Conservation (phyloP, 2,113 vertebrate species). For the Gnathonemus echidnorhynchus region DNA sequence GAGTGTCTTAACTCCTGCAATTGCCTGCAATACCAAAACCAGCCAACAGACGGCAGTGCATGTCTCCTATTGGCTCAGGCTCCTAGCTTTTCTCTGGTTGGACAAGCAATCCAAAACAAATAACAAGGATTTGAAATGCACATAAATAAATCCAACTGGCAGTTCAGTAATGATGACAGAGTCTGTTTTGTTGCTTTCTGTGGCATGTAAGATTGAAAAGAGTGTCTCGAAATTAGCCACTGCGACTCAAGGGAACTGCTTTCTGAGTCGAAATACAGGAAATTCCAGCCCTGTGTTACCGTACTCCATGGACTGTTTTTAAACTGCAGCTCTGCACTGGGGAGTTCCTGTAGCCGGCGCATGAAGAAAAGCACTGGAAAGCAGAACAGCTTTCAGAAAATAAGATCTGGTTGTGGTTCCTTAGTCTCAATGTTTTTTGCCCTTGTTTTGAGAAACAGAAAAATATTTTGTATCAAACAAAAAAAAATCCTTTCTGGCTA, state of each 20-base stretch:
- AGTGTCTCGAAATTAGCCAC: background rate
- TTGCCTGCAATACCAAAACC: background rate
- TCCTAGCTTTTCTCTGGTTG: slow-evolving; percentile 33
- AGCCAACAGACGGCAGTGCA: slow-evolving; percentile 63
- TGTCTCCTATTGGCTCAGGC: slow-evolving; percentile 47
- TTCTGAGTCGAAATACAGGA: slow-evolving; percentile 17
- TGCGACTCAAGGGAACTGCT: background rate
- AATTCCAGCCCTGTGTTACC: slow-evolving; percentile 22
- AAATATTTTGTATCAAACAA: background rate
- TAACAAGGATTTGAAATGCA: slow-evolving; percentile 53
- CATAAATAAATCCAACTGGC: slow-evolving; percentile 48
- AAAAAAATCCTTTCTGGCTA: background rate
- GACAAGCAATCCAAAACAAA: slow-evolving; percentile 47
- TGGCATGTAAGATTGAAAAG: background rate
- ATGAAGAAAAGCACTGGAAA: background rate
- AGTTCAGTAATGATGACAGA: slow-evolving; percentile 5
- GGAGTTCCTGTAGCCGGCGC: background rate
- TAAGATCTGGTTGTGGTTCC: background rate
- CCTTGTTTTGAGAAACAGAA: background rate
- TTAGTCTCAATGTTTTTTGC: background rate
- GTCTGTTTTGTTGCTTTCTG: slow-evolving; percentile 7
- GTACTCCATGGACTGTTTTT: slow-evolving; percentile 9
- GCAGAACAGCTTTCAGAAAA: background rate
- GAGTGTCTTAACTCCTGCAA: background rate
- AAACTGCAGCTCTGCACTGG: background rate